phyloP scores from a whole-genome alignment of 2,888 invertebrate genomes.

The Alloplasta piceator region DNA sequence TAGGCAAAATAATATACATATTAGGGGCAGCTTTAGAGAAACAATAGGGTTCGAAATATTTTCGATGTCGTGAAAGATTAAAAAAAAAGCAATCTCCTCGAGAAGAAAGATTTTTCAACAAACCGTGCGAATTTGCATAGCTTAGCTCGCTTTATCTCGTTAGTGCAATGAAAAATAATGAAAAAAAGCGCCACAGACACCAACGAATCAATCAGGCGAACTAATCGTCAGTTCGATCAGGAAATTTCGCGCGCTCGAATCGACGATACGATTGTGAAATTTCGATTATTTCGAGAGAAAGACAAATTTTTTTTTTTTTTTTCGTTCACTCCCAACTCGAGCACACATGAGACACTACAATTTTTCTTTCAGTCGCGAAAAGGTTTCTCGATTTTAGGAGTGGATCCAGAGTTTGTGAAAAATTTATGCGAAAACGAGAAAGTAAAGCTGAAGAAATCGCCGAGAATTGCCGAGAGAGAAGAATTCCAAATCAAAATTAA shows the following conservation, averaged over 20 bases:
- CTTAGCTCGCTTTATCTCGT: conserved; percentile 61
- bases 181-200: conserved; percentile 62
- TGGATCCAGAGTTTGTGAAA: background rate
- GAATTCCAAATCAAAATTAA: conserved; percentile 1
- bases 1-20: background rate
- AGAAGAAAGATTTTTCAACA: conserved; percentile 17
- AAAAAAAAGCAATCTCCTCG: background rate
- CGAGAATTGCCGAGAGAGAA: conserved; percentile 53
- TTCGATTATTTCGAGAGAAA: background rate
- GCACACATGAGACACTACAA: background rate
- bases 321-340: background rate
- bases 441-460: conserved; percentile 51
- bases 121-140: conserved; percentile 36
- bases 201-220: conserved; percentile 77
- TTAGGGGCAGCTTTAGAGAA: background rate
- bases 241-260: conserved; percentile 16
- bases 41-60: conserved; percentile 5
- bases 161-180: conserved; percentile 45
- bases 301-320: background rate
- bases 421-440: conserved; percentile 22
- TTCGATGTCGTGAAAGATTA: background rate
- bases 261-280: conserved; percentile 14
- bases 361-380: conserved; percentile 26
- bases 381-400: conserved; percentile 17
- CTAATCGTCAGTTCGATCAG: conserved; percentile 61